These are phyloP conservation scores for Anoplius nigerrimus DNA, from an alignment of 2,888 invertebrate genomes.

Conservation along the genomic window DNA sequence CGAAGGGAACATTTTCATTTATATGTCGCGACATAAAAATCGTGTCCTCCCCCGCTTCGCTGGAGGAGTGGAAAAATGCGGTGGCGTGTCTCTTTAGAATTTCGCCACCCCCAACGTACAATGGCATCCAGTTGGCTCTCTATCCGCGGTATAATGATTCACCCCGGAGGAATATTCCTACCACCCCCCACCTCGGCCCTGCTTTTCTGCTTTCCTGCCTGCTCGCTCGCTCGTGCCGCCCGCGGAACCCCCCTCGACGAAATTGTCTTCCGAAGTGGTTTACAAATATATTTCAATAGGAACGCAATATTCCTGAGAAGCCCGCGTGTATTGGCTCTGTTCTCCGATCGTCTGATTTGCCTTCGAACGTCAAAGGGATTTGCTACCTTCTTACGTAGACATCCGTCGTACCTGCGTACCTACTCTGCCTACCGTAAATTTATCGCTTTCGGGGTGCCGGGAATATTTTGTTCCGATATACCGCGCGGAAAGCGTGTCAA, in stretches of 20 bases:
- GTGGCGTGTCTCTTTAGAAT: background rate
- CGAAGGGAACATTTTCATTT: no score
- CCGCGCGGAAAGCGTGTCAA: background rate
- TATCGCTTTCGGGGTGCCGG: conserved; percentile 7
- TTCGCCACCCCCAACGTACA: no score
- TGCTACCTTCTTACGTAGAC: conserved; percentile 27
- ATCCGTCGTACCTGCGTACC: no score
- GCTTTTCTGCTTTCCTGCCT: conserved; percentile 3
- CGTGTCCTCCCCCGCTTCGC: conserved; percentile 13
- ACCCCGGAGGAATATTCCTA: conserved; percentile 45
- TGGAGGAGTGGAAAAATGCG: conserved; percentile 29
- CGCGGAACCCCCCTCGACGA: conserved; percentile 30
- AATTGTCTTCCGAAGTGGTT: conserved; percentile 63
- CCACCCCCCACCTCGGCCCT: conserved; percentile 37
- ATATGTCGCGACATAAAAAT: conserved; percentile 9
- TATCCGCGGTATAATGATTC: conserved; percentile 47
- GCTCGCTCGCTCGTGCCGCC: conserved; percentile 13
- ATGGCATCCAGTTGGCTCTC: conserved; percentile 34
- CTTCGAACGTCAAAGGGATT: conserved; percentile 50
- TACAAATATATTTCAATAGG: conserved; percentile 64
- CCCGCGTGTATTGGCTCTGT: conserved; percentile 43
- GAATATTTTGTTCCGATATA: background rate
- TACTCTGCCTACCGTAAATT: conserved; percentile 18
- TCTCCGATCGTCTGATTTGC: conserved; percentile 46
- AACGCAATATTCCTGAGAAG: conserved; percentile 53